phyloP scores from a whole-genome alignment of 1,140 invertebrate species.

The Lethocerus indicus region DNA sequence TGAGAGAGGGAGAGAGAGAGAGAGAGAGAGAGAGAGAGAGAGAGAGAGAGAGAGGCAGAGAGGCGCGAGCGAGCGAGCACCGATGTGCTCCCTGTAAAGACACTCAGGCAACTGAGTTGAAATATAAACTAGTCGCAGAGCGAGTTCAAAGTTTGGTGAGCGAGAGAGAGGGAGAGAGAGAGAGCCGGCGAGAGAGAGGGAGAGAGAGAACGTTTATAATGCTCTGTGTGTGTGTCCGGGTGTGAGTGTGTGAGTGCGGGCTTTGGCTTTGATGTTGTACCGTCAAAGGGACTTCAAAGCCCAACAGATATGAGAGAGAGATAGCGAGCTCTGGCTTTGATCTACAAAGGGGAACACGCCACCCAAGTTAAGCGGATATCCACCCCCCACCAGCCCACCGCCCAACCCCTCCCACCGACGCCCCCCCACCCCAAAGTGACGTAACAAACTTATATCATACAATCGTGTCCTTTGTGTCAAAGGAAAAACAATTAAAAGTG shows the following conservation, averaged over 20 bases:
- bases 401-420: too few relatives aligned
- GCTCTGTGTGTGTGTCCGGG: slow-evolving; percentile 14
- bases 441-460: slow-evolving; percentile 18
- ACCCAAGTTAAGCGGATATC: slow-evolving; percentile 16
- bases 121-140: slow-evolving; percentile 20
- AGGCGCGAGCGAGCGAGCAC: slow-evolving; percentile 2
- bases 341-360: slow-evolving; percentile 14
- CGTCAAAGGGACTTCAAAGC: slow-evolving; percentile 19
- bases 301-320: slow-evolving; percentile 18
- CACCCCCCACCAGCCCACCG: too few relatives aligned
- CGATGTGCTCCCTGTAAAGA: slow-evolving; percentile 17
- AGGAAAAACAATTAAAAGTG: slow-evolving; percentile 16
- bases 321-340: slow-evolving; percentile 16
- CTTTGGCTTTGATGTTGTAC: slow-evolving; percentile 16
- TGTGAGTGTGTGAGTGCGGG: slow-evolving; percentile 3
- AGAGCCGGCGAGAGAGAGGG: too few relatives aligned
- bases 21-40: too few relatives aligned
- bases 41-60: too few relatives aligned
- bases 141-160: slow-evolving; percentile 16
- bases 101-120: slow-evolving; percentile 18
- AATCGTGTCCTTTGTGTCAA: slow-evolving; percentile 17
- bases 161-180: slow-evolving; percentile 6
- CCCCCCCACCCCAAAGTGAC: slow-evolving; percentile 12
- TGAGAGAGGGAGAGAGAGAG: too few relatives aligned
- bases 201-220: slow-evolving; percentile 19